phyloP scores from a whole-genome alignment of 2,888 invertebrate genomes.

The Euproctis similis region DNA sequence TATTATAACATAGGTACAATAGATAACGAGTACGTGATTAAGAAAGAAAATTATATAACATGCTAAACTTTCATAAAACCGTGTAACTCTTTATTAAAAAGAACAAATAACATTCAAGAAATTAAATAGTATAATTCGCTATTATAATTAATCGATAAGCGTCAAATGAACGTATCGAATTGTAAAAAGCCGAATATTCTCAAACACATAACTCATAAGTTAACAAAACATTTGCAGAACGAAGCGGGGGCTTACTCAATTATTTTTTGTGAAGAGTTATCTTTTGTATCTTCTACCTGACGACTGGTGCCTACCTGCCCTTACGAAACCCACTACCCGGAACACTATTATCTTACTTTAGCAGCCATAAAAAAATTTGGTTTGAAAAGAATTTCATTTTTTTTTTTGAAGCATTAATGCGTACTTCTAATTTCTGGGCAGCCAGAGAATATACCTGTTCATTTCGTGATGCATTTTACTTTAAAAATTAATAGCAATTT shows the following conservation, averaged over 20 bases:
- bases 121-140: no score
- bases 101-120: no score
- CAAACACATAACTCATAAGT: slow-evolving; percentile 31
- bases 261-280: slow-evolving; percentile 38
- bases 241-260: slow-evolving; percentile 30
- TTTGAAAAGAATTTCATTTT: slow-evolving; percentile 37
- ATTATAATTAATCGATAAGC: no score
- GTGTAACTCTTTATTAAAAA: no score
- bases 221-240: slow-evolving; percentile 36
- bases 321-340: slow-evolving; percentile 56
- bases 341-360: slow-evolving; percentile 63
- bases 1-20: no score
- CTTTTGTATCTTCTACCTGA: slow-evolving; percentile 55
- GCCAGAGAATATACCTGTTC: slow-evolving; percentile 3
- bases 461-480: slow-evolving; percentile 13
- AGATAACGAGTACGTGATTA: no score
- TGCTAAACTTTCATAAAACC: no score
- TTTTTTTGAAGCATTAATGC: slow-evolving; percentile 27
- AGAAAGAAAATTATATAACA: no score
- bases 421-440: no score
- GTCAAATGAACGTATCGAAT: no score
- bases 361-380: slow-evolving; percentile 57
- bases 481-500: slow-evolving; percentile 7
- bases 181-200: slow-evolving; percentile 17
- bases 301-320: slow-evolving; percentile 52